Base-by-base conservation (phyloP, 2,888 invertebrate genomes). In the Drosophila barbarae region DNA sequence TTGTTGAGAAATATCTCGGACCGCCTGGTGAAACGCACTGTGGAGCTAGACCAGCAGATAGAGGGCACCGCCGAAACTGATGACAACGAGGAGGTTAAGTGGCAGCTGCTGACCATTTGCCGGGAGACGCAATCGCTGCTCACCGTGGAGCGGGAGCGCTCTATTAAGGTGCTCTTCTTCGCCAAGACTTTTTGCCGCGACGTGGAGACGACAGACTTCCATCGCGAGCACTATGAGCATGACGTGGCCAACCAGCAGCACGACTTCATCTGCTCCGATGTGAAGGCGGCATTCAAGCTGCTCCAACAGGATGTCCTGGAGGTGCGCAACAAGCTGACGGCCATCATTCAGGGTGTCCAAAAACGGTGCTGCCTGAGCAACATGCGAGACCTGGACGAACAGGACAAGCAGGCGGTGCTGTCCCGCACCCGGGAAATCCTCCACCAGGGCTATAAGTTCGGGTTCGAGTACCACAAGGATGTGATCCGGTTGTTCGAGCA, bases 391-490 rank as follows among this genome's bases (percentile, higher is more conserved):
- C 73, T 90, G 61, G 82, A 83, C 26, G 82, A 83, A 26, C 82
- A 85, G 58, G 82, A 83, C 51, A 72, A 77, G 0, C 60, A 71
- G 50, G 91, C 93, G 6, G 90, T 95, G 13, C 89, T 92, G 41
- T 92, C 93, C 8, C 90, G 94, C 46, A 93, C 93, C 35, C 90
- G 94, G 4, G 95, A 95, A 87, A 94, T 95, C 51, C 90, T 97
- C 70, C 94, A 96, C 90, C 96, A 96, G 88, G 95, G 95, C 54
- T 98, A 94, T 90, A 94, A 95, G 87, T 95, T 97, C 86, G 96
- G 96, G 12, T 98, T 97, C 87, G 97, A 98, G 78, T 89, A 89
- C 51, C 91, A 92, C 79, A 91, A 91, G 69, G 92, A 92, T 72
- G 90, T 92, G 5, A 90, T 90, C 13, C 89, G 91, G 0, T 86